Evolutionary conservation across 1,140 invertebrate species (phyloP), one percentile per base, ranked within the genome.

Genomic region (Pachypsylla venusta): DNA sequence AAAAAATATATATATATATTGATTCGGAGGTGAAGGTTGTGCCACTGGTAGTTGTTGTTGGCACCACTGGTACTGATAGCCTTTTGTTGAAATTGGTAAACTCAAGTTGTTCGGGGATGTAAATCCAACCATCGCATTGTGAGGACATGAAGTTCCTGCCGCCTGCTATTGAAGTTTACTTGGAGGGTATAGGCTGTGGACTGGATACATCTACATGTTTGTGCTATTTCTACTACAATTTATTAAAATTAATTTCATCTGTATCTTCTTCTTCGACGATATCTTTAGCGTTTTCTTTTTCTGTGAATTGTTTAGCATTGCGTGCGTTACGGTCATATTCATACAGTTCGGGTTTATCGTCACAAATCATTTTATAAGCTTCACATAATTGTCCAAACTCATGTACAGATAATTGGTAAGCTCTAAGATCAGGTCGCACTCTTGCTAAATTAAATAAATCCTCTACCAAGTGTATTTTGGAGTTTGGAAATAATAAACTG

Each of bases 321-420:
- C n/a, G 25, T 20, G 24, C 75, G 67, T 81, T 77, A 64, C 78
- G 81, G 67, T 92, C 75, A 71, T 87, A 93, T 16, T 73, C 66
- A 26, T 72, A 71, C 60, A 91, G 71, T 61, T 81, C 77, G n/a
- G 86, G 83, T 72, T 87, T 73, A 63, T 79, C 73, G 54, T 81
- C 72, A 58, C 85, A 77, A 25, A 92, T 79, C 60, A 81, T 74
- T 60, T 78, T 75, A 67, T 95, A 98, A 2, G 82, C 82, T 63
- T 81, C 75, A 63, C 85, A 85, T 14, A 97, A 66, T 62, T 82
- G 75, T 13, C 79, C 74, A 69, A 92, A 84, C 67, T 97, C 89
- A 57, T 83, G 80, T 56, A 91, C 81, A 0, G 81, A 77, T 10
- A 94, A 71, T 68, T 87, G 74, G 63, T 77, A 83, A 0, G 91